Conservation (phyloP, 2,113 vertebrate genomes). For the Anser brachyrhynchus region DNA sequence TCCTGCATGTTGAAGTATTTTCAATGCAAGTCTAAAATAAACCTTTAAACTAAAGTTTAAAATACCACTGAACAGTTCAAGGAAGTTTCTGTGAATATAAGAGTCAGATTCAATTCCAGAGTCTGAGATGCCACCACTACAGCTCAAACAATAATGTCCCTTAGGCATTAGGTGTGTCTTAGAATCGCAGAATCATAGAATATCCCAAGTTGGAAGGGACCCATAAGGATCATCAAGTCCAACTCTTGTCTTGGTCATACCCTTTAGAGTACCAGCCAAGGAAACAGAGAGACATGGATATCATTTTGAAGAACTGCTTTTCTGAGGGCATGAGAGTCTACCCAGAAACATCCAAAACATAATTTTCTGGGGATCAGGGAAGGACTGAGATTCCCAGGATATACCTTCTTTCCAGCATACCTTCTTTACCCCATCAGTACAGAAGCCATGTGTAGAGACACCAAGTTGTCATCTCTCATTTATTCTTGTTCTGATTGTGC, state of each 20-base stretch:
- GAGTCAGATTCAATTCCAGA: not conserved
- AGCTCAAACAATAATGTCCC: not conserved
- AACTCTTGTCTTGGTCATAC: not conserved
- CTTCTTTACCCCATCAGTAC: not conserved
- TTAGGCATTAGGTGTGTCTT: not conserved
- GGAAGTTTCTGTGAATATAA: not conserved
- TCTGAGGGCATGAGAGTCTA: not conserved
- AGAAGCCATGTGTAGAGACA: not conserved
- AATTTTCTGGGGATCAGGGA: not conserved
- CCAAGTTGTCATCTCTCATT: not conserved
- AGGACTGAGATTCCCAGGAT: not conserved
- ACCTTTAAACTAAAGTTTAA: constrained; percentile 4
- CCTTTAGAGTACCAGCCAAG: not conserved
- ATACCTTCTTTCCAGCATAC: not conserved
- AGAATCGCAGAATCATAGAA: too few relatives aligned
- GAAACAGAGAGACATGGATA: not conserved
- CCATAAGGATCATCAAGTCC: too few relatives aligned
- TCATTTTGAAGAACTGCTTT: not conserved
- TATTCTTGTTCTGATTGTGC: not conserved
- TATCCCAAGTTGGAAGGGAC: too few relatives aligned
- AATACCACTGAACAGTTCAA: not conserved
- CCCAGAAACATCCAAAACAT: not conserved
- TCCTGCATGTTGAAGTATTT: not conserved
- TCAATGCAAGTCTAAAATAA: not conserved
- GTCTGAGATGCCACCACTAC: not conserved